These are phyloP conservation scores for Corapipo altera DNA, from an alignment of 2,113 vertebrate species.

Conservation along the genomic window DNA sequence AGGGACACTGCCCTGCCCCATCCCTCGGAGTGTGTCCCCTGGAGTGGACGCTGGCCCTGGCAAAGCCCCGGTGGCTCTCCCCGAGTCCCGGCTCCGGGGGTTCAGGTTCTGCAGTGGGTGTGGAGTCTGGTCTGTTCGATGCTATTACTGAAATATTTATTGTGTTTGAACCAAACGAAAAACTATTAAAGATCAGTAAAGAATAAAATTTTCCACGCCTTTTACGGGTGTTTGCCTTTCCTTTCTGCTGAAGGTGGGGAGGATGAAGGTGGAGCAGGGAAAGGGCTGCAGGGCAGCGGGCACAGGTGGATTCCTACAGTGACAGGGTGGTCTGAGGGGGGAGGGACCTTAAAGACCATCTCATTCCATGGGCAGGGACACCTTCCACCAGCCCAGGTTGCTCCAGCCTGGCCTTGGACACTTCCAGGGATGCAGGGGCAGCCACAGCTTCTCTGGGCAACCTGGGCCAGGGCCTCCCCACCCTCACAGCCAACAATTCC, in stretches of 20 bases:
- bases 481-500: neutral
- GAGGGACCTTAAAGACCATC: neutral
- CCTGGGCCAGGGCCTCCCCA: neutral
- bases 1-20: neutral
- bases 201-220: constrained; percentile 72
- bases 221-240: neutral
- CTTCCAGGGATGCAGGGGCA: neutral
- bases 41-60: neutral
- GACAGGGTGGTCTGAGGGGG: neutral
- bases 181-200: neutral
- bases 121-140: constrained; percentile 46
- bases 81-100: constrained; percentile 1
- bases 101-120: constrained; percentile 41
- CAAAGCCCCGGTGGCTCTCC: neutral
- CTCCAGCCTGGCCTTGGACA: neutral
- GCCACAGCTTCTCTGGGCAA: neutral
- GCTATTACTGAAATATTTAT: constrained; percentile 70
- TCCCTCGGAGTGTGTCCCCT: neutral
- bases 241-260: neutral
- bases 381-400: fast-evolving
- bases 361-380: neutral
- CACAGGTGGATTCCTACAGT: neutral
- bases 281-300: neutral
- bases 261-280: neutral
- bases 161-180: constrained; percentile 59